A percentile compares a stretch with the other conserved stretches of the same genome.
phyloP scores from a whole-genome alignment of 2,797 vertebrate species.

The Peromyscus aztecus region DNA sequence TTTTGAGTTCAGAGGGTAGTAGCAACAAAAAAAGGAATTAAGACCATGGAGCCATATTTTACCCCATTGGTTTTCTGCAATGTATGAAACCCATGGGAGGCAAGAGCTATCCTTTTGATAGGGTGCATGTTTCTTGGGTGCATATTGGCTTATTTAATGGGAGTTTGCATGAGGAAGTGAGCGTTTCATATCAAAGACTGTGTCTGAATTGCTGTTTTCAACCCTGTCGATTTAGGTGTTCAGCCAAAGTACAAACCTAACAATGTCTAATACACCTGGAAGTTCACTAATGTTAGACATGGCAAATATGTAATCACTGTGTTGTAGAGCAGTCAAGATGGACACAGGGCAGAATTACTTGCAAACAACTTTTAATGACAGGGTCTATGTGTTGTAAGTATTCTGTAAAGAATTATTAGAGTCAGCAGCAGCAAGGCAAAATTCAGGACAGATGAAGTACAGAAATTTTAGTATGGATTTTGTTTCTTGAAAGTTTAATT shows the following conservation, averaged over 20 bases:
- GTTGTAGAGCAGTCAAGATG: neutral
- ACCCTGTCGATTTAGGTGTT: neutral
- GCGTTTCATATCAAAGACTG: neutral
- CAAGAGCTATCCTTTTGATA: neutral
- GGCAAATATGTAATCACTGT: neutral
- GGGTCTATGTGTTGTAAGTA: rapidly evolving
- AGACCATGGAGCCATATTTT: neutral
- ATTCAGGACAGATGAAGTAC: neutral
- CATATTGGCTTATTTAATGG: neutral
- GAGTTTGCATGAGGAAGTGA: no score
- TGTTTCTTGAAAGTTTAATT: neutral
- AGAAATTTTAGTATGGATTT: neutral
- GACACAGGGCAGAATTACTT: neutral
- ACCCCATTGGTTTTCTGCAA: rapidly evolving
- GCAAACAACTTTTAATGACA: neutral
- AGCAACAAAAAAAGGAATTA: neutral
- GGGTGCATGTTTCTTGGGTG: neutral
- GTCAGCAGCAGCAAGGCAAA: neutral
- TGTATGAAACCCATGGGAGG: neutral
- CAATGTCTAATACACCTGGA: neutral
- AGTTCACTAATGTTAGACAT: neutral
- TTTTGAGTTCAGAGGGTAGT: neutral
- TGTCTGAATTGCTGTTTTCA: neutral
- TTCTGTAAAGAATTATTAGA: neutral
- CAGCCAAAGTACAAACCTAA: neutral